phyloP scores from a whole-genome alignment of 2,797 vertebrate species.

The Threskiornis aethiopicus region DNA sequence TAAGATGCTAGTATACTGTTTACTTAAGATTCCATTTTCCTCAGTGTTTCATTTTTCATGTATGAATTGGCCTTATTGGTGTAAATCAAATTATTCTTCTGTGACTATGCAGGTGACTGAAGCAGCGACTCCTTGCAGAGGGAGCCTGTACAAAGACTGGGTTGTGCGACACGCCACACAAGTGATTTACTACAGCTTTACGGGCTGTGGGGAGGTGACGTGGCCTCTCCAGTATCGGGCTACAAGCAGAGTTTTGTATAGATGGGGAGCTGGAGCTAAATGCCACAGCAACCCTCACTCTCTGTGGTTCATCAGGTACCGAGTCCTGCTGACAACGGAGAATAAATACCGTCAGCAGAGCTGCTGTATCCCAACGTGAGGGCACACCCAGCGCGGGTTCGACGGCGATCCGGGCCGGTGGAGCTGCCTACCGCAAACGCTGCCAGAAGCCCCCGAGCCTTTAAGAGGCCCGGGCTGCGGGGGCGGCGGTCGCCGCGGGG shows the following conservation, averaged over 20 bases:
- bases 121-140: not conserved
- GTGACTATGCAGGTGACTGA: not conserved
- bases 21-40: not conserved
- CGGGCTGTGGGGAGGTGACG: not conserved
- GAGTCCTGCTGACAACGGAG: not conserved
- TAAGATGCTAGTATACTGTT: not conserved
- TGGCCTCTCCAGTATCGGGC: accelerated
- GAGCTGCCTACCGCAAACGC: accelerated
- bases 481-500: not conserved
- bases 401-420: accelerated
- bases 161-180: no score
- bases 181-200: no score
- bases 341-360: no score
- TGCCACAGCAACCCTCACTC: accelerated
- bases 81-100: not conserved
- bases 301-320: not conserved
- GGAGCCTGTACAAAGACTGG: no score
- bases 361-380: not conserved
- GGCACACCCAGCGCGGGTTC: accelerated
- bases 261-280: accelerated
- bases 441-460: not conserved
- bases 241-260: accelerated
- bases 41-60: accelerated
- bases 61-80: not conserved
- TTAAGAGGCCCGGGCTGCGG: not conserved